These are phyloP conservation scores for Dasypogon diadema DNA, from an alignment of 2,888 invertebrate species.

Conservation along the genomic window DNA sequence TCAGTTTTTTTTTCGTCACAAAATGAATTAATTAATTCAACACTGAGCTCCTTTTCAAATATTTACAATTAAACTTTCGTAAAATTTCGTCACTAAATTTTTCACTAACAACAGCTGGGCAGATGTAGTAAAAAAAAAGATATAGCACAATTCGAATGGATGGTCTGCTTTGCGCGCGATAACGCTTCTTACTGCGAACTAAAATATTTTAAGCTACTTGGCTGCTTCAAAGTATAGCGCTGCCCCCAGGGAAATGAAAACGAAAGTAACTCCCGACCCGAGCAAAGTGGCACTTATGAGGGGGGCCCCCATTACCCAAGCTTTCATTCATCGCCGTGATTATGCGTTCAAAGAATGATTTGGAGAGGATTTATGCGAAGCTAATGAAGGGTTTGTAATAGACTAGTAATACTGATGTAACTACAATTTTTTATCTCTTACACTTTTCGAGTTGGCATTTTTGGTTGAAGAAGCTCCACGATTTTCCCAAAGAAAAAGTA, in stretches of 20 bases:
- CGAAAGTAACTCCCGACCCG: background rate
- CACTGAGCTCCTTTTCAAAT: too few species aligned
- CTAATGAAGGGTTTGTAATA: background rate
- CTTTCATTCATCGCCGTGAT: conserved; percentile 7
- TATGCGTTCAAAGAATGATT: background rate
- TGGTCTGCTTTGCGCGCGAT: background rate
- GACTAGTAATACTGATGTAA: too few species aligned
- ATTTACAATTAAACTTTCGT: background rate
- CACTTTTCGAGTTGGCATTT: too few species aligned
- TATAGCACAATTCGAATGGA: too few species aligned
- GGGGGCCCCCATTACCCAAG: background rate
- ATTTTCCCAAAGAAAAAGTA: too few species aligned
- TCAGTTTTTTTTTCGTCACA: background rate
- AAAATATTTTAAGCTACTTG: background rate
- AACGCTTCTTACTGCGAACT: background rate
- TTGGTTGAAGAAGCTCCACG: too few species aligned
- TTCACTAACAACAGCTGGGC: background rate
- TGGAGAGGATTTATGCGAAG: background rate
- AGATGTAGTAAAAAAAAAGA: background rate
- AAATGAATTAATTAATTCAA: too few species aligned
- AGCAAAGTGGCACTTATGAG: background rate
- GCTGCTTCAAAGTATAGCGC: background rate
- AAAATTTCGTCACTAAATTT: background rate
- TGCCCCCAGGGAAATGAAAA: background rate
- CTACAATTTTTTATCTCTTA: too few species aligned